A percentile compares a stretch with the other conserved stretches of the same genome.
phyloP scores from a whole-genome alignment of 2,113 vertebrate genomes.

The Anhinga anhinga region DNA sequence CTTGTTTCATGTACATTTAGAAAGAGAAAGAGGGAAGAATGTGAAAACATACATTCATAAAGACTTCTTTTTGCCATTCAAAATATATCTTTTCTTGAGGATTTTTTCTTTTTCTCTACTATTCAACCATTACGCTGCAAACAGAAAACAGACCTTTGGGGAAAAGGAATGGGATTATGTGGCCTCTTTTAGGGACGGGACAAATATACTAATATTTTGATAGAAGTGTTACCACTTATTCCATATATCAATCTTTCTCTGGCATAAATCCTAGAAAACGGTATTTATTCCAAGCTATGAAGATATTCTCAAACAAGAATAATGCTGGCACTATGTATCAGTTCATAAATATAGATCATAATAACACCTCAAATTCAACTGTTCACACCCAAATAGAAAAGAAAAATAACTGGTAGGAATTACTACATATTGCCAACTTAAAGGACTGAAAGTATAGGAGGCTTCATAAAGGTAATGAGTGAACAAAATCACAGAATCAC shows the following conservation, averaged over 20 bases:
- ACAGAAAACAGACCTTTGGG: background rate
- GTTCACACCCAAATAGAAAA: background rate
- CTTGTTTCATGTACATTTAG: background rate
- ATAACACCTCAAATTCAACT: background rate
- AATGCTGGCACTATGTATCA: background rate
- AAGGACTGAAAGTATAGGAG: background rate
- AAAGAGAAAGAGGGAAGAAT: background rate
- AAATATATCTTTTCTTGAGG: background rate
- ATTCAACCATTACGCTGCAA: background rate
- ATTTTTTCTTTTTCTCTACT: background rate
- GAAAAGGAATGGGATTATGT: background rate
- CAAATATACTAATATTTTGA: background rate
- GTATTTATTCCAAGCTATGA: background rate
- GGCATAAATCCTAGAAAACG: background rate
- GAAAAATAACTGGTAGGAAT: background rate
- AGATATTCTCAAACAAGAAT: background rate
- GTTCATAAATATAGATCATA: background rate
- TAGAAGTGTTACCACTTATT: background rate
- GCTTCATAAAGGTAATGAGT: background rate
- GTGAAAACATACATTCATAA: background rate
- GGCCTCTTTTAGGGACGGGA: background rate
- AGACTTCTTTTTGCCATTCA: background rate
- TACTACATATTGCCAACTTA: background rate
- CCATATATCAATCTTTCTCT: background rate
- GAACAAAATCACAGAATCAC: background rate